Evolutionary conservation across 2,797 vertebrate species (phyloP).

Genomic region (Mergus octosetaceus): DNA sequence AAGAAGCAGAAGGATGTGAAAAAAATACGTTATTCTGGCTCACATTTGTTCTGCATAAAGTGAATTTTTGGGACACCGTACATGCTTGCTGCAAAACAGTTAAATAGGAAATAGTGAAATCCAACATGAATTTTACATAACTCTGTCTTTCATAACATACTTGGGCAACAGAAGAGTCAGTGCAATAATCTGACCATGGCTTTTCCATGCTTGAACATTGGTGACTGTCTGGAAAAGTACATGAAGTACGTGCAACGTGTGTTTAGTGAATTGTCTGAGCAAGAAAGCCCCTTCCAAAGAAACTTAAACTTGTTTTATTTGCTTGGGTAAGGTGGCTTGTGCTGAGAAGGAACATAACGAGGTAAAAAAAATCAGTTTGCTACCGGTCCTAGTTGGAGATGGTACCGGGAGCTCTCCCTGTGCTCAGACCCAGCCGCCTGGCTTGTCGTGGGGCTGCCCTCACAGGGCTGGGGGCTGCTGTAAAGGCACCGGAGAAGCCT

Average conservation of each 20-base stretch:
- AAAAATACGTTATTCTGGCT: background rate
- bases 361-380: background rate
- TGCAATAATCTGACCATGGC: background rate
- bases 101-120: conserved; percentile 48
- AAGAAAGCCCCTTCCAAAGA: background rate
- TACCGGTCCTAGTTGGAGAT: background rate
- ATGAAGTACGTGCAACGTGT: background rate
- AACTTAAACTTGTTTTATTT: background rate
- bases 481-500: background rate
- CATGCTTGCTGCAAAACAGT: background rate
- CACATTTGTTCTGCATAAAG: background rate
- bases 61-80: background rate
- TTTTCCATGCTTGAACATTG: background rate
- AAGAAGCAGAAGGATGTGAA: background rate
- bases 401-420: rapidly evolving
- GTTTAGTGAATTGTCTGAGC: background rate
- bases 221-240: background rate
- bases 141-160: background rate
- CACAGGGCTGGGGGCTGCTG: background rate
- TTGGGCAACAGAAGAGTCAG: background rate
- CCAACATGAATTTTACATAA: background rate
- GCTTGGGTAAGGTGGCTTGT: background rate
- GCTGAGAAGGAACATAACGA: background rate
- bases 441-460: background rate
- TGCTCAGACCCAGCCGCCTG: background rate